Evolutionary conservation across 2,113 vertebrate genomes (phyloP).

Genomic region (Antennarius striatus): DNA sequence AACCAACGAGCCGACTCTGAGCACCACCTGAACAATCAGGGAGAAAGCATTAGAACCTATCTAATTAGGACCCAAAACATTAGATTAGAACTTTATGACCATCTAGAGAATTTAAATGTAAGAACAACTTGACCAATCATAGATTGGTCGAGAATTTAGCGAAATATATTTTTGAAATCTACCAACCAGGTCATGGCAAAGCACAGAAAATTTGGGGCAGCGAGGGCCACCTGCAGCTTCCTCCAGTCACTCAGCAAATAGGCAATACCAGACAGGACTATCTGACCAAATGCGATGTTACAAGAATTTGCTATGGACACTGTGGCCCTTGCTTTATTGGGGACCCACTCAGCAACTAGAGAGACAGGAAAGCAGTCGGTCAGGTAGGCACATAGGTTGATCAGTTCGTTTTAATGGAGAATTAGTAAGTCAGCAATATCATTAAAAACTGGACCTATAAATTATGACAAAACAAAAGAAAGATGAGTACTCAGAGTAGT

Average conservation of each 20-base stretch:
- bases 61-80: too few relatives aligned
- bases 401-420: too few relatives aligned
- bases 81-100: too few relatives aligned
- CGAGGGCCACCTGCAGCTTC: constrained; percentile 86
- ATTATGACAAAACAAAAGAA: not conserved
- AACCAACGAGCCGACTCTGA: constrained; percentile 85
- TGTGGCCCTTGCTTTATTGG: constrained; percentile 82
- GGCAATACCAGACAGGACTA: constrained; percentile 86
- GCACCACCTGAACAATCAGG: constrained; percentile 77
- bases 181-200: constrained; percentile 90
- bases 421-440: too few relatives aligned
- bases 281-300: constrained; percentile 87
- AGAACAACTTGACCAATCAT: too few relatives aligned
- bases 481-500: constrained; percentile 83
- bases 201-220: constrained; percentile 81
- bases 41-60: not conserved
- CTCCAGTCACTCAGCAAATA: constrained; percentile 89
- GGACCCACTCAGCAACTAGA: constrained; percentile 93
- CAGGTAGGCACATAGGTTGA: too few relatives aligned
- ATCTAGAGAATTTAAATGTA: too few relatives aligned
- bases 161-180: not conserved
- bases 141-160: too few relatives aligned
- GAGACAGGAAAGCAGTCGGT: not conserved
- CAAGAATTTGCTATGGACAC: constrained; percentile 84
- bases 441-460: not conserved